Evolutionary conservation across 2,797 vertebrate species (phyloP).

Genomic region (Semotilus atromaculatus): DNA sequence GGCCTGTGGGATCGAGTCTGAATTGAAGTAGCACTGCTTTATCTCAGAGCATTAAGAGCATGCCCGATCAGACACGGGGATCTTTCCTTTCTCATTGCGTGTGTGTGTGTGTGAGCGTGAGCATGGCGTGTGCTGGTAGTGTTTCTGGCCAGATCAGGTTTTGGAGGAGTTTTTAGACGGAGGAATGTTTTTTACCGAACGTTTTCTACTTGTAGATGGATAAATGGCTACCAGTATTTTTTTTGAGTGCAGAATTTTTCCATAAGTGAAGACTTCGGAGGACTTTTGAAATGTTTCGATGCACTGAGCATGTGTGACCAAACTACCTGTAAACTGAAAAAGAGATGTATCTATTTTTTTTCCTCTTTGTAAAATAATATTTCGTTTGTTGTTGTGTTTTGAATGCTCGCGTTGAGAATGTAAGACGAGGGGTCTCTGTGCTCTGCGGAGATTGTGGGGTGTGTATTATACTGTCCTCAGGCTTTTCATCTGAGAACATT

Average conservation of each 20-base stretch:
- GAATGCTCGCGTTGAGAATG: conserved; percentile 69
- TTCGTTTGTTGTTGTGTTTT: conserved; percentile 61
- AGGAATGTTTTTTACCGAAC: conserved; percentile 78
- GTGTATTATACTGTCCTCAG: conserved; percentile 40
- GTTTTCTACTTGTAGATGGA: conserved; percentile 78
- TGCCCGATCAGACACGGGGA: not conserved
- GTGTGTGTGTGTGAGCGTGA: no score
- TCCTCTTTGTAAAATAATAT: conserved; percentile 54
- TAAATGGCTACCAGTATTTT: conserved; percentile 71
- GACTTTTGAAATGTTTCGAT: conserved; percentile 46
- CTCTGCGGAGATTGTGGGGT: conserved; percentile 41
- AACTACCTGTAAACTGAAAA: conserved; percentile 61
- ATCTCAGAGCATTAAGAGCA: conserved; percentile 38
- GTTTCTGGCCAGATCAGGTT: not conserved
- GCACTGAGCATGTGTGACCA: conserved; percentile 60
- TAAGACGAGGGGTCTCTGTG: conserved; percentile 54
- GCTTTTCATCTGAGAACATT: conserved; percentile 51
- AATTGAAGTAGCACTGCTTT: conserved; percentile 47
- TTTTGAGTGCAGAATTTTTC: conserved; percentile 63
- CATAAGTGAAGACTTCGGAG: conserved; percentile 50
- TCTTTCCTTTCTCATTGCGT: not conserved
- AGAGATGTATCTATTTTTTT: conserved; percentile 64
- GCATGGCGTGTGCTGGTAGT: conserved; percentile 1
- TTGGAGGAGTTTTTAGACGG: conserved; percentile 62
- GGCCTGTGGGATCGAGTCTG: not conserved